These are phyloP conservation scores for Pagrus major DNA, from an alignment of 2,113 vertebrate genomes.

Conservation along the genomic window DNA sequence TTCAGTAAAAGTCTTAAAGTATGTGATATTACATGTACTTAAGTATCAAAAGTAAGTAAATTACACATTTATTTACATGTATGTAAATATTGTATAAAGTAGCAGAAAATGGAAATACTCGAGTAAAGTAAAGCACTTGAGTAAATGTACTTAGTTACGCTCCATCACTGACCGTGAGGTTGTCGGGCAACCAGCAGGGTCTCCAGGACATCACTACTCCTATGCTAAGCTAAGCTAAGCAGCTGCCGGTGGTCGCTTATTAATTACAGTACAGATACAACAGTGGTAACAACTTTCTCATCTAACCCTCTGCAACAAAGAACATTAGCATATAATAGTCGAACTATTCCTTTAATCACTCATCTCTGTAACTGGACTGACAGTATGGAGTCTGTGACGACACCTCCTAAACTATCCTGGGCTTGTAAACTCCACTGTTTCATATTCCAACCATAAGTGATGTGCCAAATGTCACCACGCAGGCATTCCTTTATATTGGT, in stretches of 20 bases:
- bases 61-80: too few species aligned
- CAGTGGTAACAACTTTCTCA: background rate
- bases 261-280: background rate
- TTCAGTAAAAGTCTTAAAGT: too few species aligned
- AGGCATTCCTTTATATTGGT: slow-evolving; percentile 17
- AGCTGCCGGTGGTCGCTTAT: background rate
- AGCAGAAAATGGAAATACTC: too few species aligned
- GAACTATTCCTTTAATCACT: background rate
- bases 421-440: background rate
- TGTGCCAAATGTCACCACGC: slow-evolving; percentile 21
- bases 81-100: too few species aligned
- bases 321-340: background rate
- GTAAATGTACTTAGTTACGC: too few species aligned
- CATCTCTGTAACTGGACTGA: background rate
- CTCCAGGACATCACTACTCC: background rate
- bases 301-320: background rate
- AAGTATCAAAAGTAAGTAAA: too few species aligned
- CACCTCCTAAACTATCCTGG: background rate
- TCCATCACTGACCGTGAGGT: too few species aligned
- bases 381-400: background rate
- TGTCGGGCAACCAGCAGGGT: too few species aligned
- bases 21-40: too few species aligned
- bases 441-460: background rate
- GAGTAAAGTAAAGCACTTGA: too few species aligned
- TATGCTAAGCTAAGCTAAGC: background rate